phyloP scores from a whole-genome alignment of 2,113 vertebrate genomes.

The Corydoras sp. region DNA sequence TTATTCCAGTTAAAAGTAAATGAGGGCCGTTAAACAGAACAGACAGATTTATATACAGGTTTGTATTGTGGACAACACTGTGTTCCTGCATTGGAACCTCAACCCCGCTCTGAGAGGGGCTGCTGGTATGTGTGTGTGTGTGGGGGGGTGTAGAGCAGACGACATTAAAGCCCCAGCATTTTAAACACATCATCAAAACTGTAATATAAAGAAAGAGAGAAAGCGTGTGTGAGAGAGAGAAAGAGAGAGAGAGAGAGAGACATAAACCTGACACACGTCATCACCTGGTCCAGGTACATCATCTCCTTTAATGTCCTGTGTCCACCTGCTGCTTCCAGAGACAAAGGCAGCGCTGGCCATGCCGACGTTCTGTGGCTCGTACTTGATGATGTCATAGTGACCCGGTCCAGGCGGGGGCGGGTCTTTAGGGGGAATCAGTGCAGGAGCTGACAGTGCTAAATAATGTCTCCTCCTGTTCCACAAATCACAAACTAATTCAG shows the following conservation, averaged over 20 bases:
- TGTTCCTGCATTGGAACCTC: too few species aligned
- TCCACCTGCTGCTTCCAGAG: constrained; percentile 60
- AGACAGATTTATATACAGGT: too few species aligned
- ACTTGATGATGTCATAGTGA: constrained; percentile 59
- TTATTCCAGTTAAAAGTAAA: too few species aligned
- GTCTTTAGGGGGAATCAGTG: constrained; percentile 54
- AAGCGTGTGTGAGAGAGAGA: background rate
- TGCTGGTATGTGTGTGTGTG: too few species aligned
- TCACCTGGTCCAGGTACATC: constrained; percentile 70
- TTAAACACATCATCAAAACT: too few species aligned
- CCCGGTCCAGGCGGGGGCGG: constrained; percentile 64
- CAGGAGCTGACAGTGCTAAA: constrained; percentile 58
- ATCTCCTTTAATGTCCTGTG: background rate
- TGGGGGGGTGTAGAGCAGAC: too few species aligned
- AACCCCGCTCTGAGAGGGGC: too few species aligned
- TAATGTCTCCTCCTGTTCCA: constrained; percentile 56
- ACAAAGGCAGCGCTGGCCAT: constrained; percentile 64
- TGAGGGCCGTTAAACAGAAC: too few species aligned
- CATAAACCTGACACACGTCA: background rate
- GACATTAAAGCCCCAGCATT: too few species aligned
- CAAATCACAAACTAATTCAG: too few species aligned
- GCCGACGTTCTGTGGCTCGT: constrained; percentile 47
- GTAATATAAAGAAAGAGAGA: background rate
- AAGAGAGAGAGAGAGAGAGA: background rate
- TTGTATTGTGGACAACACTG: too few species aligned